phyloP scores from a whole-genome alignment of 2,888 invertebrate genomes.

The Leistus spinibarbis region DNA sequence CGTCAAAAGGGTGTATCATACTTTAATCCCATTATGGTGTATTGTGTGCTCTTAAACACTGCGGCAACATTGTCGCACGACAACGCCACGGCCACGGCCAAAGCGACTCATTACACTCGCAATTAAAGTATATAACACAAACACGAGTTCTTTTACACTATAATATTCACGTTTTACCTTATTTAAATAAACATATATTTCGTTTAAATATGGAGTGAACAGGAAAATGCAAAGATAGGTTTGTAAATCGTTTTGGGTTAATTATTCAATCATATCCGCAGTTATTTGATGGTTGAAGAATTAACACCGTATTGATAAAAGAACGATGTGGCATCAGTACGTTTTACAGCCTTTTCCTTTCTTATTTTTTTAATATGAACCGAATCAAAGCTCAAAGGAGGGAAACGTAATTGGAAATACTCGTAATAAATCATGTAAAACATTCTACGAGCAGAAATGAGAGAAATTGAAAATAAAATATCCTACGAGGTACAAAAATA shows the following conservation, averaged over 20 bases:
- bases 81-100: neutral
- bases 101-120: neutral
- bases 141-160: neutral
- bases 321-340: too few species aligned
- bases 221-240: too few species aligned
- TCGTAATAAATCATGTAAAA: neutral
- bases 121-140: neutral
- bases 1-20: conserved; percentile 50
- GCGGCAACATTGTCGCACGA: neutral
- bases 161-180: neutral
- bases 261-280: too few species aligned
- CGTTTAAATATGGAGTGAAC: too few species aligned
- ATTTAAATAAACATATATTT: too few species aligned
- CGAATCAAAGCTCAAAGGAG: neutral
- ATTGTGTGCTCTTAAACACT: conserved; percentile 50
- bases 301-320: too few species aligned
- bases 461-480: neutral
- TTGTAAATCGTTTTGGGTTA: too few species aligned
- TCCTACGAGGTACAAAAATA: neutral
- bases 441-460: neutral
- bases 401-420: neutral
- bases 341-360: too few species aligned
- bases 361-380: too few species aligned
- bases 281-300: too few species aligned
- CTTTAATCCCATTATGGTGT: conserved; percentile 47